These are phyloP conservation scores for Sylvilagus bachmani DNA, from an alignment of 2,113 vertebrate genomes.

Conservation along the genomic window DNA sequence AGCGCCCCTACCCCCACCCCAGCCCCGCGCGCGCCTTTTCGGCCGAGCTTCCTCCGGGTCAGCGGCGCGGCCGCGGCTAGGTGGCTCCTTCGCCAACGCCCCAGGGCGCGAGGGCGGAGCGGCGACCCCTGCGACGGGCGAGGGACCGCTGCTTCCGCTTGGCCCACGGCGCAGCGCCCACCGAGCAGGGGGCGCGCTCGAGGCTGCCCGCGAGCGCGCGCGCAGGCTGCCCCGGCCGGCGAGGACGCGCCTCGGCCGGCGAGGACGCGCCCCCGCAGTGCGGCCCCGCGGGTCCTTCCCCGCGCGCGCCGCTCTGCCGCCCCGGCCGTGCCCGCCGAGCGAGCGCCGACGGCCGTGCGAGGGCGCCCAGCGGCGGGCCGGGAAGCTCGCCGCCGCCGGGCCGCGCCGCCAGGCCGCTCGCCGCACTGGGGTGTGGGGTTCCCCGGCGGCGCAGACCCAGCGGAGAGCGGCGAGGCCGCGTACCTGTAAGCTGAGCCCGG, in stretches of 20 bases:
- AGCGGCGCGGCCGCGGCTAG: slow-evolving; percentile 51
- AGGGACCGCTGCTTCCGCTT: neutral
- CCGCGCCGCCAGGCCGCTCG: neutral
- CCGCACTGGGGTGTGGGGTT: slow-evolving; percentile 24
- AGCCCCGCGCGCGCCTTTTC: slow-evolving; percentile 66
- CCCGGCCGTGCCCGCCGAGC: fast-evolving
- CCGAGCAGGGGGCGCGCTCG: too few relatives aligned
- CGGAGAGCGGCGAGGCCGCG: slow-evolving; percentile 40
- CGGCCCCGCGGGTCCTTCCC: neutral
- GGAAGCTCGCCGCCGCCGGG: neutral
- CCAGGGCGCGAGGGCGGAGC: neutral
- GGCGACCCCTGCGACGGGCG: neutral
- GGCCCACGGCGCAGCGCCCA: neutral
- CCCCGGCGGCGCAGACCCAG: slow-evolving; percentile 55
- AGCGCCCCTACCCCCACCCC: slow-evolving; percentile 48
- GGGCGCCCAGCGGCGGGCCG: neutral
- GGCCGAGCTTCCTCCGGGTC: slow-evolving; percentile 62
- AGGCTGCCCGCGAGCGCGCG: too few relatives aligned
- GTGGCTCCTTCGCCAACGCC: slow-evolving; percentile 58
- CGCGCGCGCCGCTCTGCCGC: neutral
- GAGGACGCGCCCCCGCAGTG: neutral
- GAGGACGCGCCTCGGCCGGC: neutral
- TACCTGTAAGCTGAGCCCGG: slow-evolving; percentile 88
- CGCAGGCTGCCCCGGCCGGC: neutral
- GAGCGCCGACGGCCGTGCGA: neutral